A percentile compares a stretch with the other conserved stretches of the same genome.
These are phyloP conservation scores for Sebastes vulpes DNA, from an alignment of 2,797 vertebrate genomes.

Conservation along the genomic window DNA sequence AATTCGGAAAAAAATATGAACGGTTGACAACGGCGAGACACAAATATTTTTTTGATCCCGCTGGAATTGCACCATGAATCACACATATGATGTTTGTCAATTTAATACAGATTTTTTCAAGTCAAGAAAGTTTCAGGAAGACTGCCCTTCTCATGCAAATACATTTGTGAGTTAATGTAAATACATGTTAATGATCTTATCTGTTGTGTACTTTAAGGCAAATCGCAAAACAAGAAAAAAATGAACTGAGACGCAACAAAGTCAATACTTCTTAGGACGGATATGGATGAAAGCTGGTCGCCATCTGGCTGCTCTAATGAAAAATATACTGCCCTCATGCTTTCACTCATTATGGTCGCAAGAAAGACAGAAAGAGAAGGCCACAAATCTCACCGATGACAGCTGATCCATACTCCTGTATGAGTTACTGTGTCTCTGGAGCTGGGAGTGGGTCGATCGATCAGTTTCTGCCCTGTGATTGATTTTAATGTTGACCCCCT, in stretches of 20 bases:
- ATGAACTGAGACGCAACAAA: neutral
- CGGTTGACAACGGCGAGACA: too few relatives aligned
- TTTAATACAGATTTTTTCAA: too few relatives aligned
- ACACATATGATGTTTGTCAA: too few relatives aligned
- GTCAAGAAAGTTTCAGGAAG: neutral
- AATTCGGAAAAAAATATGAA: too few relatives aligned
- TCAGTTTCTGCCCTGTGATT: slow-evolving; percentile 46
- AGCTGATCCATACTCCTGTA: slow-evolving; percentile 53
- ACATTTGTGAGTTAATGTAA: neutral
- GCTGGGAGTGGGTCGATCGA: slow-evolving; percentile 38
- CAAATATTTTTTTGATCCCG: too few relatives aligned
- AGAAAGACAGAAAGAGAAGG: slow-evolving; percentile 1
- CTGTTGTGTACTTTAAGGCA: neutral
- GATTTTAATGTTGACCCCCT: slow-evolving; percentile 54
- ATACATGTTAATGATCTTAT: neutral
- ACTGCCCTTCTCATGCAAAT: neutral
- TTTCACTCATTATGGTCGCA: slow-evolving; percentile 6
- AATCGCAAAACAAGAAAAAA: neutral
- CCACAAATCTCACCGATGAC: slow-evolving; percentile 37
- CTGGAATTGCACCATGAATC: too few relatives aligned
- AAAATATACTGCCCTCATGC: neutral
- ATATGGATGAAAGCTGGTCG: neutral
- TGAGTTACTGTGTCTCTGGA: slow-evolving; percentile 36
- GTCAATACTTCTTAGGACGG: neutral
- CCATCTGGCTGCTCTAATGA: slow-evolving; percentile 4